Evolutionary conservation across 2,113 vertebrate species (phyloP), one percentile per base, ranked within the genome.

Genomic region (Narcine bancroftii): DNA sequence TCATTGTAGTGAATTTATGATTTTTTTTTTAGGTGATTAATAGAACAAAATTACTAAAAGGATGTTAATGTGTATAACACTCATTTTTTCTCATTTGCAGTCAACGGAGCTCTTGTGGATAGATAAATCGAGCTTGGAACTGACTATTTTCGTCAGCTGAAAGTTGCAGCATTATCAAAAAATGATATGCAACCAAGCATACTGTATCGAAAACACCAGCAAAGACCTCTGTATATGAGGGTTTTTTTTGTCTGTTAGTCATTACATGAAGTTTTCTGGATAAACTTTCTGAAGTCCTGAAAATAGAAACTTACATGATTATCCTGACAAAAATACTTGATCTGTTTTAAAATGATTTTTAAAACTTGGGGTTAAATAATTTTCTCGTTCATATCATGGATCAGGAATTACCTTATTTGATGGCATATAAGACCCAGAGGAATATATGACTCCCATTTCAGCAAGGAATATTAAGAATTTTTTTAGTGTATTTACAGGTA

Each of bases 251-350:
- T 63, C 26, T 83, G 92, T 85, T 92, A 94, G 89, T 96, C 96
- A 96, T 94, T 92, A 89, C n/a, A 96, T 99, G 98, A 99, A 93
- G 96, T 94, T 94, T 94, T 95, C 94, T 93, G 96, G 94, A 94
- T 92, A 96, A 97, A 98, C 94, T 94, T 83, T 24, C 71, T 36
- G 72, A 95, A 97, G 21, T 94, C 95, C 96, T 95, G 96, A 95
- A 94, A 92, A 89, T 95, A 93, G 98, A 99, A 94, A 94, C 91
- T 92, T 93, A 93, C 92, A 92, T 97, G 97, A 95, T 94, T 93
- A 0, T 93, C 83, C 94, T 93, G 63, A 87, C 56, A 21, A 50
- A 66, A 83, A 83, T 71, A 92, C 63, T n/a, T 69, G 36, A 45
- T 92, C 24, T 42, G 10, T 60, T 24, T 56, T 29, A 33, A 17